Base-by-base conservation (phyloP, 2,113 vertebrate genomes). In the Centropus unirufus region DNA sequence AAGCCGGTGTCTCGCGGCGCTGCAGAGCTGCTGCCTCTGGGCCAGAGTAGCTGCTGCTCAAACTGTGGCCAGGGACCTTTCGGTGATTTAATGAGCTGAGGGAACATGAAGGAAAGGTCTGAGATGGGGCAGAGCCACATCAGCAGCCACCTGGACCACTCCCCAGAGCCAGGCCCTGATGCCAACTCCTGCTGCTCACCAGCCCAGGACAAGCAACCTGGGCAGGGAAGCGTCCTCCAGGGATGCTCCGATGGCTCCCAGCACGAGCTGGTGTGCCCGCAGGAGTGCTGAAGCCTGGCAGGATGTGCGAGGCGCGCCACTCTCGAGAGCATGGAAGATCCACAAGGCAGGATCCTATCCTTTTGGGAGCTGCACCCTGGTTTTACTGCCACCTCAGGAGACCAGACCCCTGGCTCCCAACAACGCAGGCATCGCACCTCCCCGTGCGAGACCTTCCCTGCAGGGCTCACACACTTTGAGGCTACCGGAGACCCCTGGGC, bases 141-240 rank as follows among this genome's bases (percentile, higher is more conserved):
- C 49, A 81, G 14, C 40, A 52, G 49, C 29, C 64, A 34, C 79
- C 23, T 26, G 29, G 54, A 17, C 42, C 82, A 44, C 6, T 22
- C n/a, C n/a, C 4, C 14, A 13, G 64, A n/a, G 27, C 20, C 39
- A 5, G 1, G 39, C 22, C 51, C 7, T 1, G 0, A 4, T 7
- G 0, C 22, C 62, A 27, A 67, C 54, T 80, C 54, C 16, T 2
- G 2, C n/a, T 47, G n/a, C 26, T 30, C 55, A 5, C 11, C 3
- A 64, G 26, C 26, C 44, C 1, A 0, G 69, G 46, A 74, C 59
- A 66, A 67, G 59, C 1, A 1, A 23, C 44, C 40, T 0, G 1
- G 13, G 46, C 6, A 1, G 55, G 19, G 0, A 0, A 80, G 44
- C 59, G 36, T 26, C 0, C 0, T 30, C 62, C 69, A 34, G 32